Base-by-base conservation (phyloP, 2,888 invertebrate genomes). In the Incurvaria masculella region DNA sequence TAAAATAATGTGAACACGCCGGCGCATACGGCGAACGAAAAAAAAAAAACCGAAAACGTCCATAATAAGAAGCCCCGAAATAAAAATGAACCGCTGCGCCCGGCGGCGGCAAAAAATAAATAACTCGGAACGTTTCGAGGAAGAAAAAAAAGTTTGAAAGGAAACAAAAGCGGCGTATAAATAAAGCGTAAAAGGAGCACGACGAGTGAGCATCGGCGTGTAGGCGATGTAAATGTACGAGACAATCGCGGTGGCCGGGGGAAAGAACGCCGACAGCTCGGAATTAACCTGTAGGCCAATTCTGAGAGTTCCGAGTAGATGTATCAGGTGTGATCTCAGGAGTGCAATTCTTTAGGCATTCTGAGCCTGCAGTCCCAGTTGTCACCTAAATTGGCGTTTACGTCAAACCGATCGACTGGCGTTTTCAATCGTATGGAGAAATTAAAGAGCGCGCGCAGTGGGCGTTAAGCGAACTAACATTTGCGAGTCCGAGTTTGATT, bases 11-110 rank as follows among this genome's bases (percentile, higher is more conserved):
- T 57, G 71, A 73, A 75, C 75, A 75, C 72, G 33, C 33, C 33
- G 33, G 6, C 33, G 33, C 33, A 33, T n/a, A n/a, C 33, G 4
- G 73, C 72, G 65, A 57, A 65, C 60, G 61, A 50, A 16, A 57
- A 57, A 56, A 49, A 44, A 5, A 38, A 52, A 56, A 57, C 65
- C 68, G 72, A 74, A 71, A 65, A 65, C 63, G 59, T 72, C 72
- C 73, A 74, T 78, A 78, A 75, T 78, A 78, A 78, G 78, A 76
- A 78, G 76, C 78, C 69, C 69, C 67, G 71, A 72, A 76, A 76
- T 73, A 76, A 75, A 78, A 76, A 75, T 73, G 74, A 76, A 75
- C 69, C 76, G 75, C 73, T 74, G 76, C 75, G 74, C 73, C 72
- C 66, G 65, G 59, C 51, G 54, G 48, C 67, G 68, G 72, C 72